phyloP scores from a whole-genome alignment of 2,888 invertebrate genomes.

The Morpho helenor region DNA sequence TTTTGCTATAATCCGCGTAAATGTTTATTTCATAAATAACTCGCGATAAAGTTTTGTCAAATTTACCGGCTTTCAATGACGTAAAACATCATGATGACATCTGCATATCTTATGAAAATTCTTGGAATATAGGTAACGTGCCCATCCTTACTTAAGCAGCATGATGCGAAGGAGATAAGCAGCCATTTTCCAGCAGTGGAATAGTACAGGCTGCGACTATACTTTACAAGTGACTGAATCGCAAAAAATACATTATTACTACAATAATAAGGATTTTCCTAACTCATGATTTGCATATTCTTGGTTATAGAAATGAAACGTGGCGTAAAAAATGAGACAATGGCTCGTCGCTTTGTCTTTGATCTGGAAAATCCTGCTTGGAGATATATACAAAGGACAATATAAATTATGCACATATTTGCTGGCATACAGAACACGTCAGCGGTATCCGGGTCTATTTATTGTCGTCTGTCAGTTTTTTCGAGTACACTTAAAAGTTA shows the following conservation, averaged over 20 bases:
- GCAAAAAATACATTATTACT: not conserved
- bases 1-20: no score
- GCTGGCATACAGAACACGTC: conserved; percentile 1
- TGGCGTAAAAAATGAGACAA: conserved; percentile 13
- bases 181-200: no score
- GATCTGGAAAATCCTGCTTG: conserved; percentile 14
- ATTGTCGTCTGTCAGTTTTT: conserved; percentile 9
- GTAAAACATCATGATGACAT: no score
- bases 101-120: no score
- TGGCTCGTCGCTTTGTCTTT: conserved; percentile 16
- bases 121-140: no score
- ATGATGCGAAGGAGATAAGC: no score
- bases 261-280: conserved; percentile 17
- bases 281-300: conserved; percentile 23
- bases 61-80: no score
- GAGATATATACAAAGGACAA: conserved; percentile 4
- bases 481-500: conserved; percentile 5
- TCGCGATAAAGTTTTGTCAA: no score
- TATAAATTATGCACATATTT: conserved; percentile 5
- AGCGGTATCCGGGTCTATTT: conserved; percentile 13
- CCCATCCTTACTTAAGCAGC: no score
- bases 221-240: not conserved
- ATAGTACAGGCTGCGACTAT: no score
- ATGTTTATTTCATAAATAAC: no score
- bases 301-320: conserved; percentile 22